Base-by-base conservation (phyloP, 2,797 vertebrate genomes). In the Tenualosa ilisha region DNA sequence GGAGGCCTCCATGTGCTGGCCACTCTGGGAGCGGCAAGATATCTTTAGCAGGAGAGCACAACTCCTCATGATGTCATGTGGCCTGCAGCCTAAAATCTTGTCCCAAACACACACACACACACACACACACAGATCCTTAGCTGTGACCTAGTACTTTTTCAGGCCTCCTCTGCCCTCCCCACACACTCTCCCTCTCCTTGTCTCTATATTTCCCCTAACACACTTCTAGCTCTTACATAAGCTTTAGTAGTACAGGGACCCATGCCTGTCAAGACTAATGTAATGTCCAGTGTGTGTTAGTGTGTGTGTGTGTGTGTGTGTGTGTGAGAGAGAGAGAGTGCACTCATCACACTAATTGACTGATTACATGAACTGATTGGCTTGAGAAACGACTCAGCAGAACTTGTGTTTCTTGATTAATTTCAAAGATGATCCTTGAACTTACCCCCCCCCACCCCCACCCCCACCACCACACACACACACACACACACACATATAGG, bases 71-170 rank as follows among this genome's bases (percentile, higher is more conserved):
- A 86, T 84, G 86, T 86, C 82, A 87, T 26, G 61, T 46, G 84
- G 86, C 85, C 61, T 51, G 53, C 31, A 84, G 84, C 46, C 20
- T 20, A 83, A 82, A 53, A 63, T 79, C 81, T 85, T 75, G 81
- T 86, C 37, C 51, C 43, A 43, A 50, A 65, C 63, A 65, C 63
- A 65, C 63, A 65, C 63, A 61, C 59, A 61, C 51, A 56, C 54
- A 59, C 54, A 59, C 54, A 59, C 54, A 56, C 54, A 56, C 61
- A 63, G 22, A 84, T 61, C 46, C 51, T 63, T 79, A 75, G 51
- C 79, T 26, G 43, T 88, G 85, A 86, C 84, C 82, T 63, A 86
- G 53, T 81, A 88, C 83, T 81, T 82, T 90, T 59, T 86, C 53
- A 85, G 65, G 51, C 31, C 22, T 49, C 1, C 75, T 87, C 53